Evolutionary conservation across 2,888 invertebrate genomes (phyloP).

Genomic region (Aricia artaxerxes): DNA sequence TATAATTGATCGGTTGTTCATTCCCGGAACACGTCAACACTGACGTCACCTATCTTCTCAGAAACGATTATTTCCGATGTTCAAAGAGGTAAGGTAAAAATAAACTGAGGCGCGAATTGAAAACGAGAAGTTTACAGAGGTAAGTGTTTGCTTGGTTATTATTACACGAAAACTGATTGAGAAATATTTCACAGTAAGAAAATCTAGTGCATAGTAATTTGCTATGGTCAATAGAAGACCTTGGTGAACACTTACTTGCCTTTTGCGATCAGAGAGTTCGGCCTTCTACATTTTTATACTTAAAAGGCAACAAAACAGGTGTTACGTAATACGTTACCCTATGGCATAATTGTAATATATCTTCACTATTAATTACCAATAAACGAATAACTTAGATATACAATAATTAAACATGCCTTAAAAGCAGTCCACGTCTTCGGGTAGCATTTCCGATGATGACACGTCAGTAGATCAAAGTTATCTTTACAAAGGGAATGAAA

Average conservation of each 20-base stretch:
- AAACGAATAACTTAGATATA: neutral
- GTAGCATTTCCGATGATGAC: neutral
- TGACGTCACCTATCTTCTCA: constrained; percentile 67
- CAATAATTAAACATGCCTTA: neutral
- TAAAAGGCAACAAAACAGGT: neutral
- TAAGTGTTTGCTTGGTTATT: constrained; percentile 44
- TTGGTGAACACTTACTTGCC: neutral
- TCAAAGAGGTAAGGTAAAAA: constrained; percentile 53
- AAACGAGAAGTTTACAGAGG: constrained; percentile 39
- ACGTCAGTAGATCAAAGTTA: neutral
- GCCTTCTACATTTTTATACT: neutral
- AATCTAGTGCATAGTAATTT: constrained; percentile 2
- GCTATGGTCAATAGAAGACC: neutral
- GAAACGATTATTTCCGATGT: constrained; percentile 57
- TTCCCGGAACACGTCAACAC: constrained; percentile 55
- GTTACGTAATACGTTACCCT: neutral
- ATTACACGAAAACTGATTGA: neutral
- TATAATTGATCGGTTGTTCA: constrained; percentile 42
- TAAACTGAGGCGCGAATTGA: constrained; percentile 47
- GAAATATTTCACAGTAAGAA: neutral
- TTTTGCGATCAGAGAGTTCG: neutral
- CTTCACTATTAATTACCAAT: neutral
- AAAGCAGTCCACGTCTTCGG: neutral
- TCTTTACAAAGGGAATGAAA: constrained; percentile 15
- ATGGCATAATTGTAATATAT: neutral